Conservation (phyloP, 1,140 invertebrate species). For the Ctenoplectra terminalis region DNA sequence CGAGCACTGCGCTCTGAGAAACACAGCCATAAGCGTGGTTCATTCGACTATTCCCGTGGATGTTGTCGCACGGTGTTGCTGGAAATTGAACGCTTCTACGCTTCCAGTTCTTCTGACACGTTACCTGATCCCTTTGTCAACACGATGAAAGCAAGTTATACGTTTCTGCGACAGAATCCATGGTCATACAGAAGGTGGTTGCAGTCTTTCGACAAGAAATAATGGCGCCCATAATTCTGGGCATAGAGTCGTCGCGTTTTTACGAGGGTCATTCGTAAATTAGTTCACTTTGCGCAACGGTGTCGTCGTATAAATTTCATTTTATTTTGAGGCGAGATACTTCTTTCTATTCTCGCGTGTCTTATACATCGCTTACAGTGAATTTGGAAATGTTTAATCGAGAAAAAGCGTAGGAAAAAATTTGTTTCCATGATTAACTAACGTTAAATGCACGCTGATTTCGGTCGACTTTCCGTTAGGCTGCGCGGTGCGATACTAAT, state of each 20-base stretch:
- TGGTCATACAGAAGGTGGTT: background rate
- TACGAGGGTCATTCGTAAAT: background rate
- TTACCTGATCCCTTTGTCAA: background rate
- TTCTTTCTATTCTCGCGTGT: too few species aligned
- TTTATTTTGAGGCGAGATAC: background rate
- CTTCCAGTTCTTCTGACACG: background rate
- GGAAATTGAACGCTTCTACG: background rate
- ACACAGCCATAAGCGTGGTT: background rate
- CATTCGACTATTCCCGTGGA: background rate
- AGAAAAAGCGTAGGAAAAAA: background rate
- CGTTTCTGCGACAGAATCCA: background rate
- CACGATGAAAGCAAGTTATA: background rate
- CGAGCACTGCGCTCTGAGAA: too few species aligned
- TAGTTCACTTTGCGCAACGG: background rate
- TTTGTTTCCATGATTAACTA: too few species aligned
- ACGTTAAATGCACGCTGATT: too few species aligned
- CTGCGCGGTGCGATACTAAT: too few species aligned
- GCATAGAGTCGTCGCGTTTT: background rate
- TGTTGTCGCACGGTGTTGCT: background rate
- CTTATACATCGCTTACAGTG: background rate
- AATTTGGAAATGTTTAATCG: background rate
- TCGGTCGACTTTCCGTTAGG: too few species aligned
- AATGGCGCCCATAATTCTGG: conserved; percentile 5
- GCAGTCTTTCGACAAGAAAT: conserved; percentile 11
- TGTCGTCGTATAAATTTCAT: background rate